Conservation (phyloP, 1,140 invertebrate genomes). For the Zaprionus gabonicus region DNA sequence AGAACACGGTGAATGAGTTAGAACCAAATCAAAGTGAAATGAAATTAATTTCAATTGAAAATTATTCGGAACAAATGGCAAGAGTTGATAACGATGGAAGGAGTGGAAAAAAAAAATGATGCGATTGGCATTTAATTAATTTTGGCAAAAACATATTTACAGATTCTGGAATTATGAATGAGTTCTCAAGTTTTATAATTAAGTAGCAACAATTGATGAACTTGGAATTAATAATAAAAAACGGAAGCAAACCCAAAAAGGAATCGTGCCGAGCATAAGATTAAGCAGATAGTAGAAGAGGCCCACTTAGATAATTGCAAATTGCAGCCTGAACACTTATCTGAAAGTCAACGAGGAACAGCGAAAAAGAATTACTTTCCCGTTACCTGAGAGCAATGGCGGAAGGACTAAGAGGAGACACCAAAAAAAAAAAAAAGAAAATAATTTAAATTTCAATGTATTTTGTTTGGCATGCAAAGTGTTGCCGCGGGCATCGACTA, state of each 20-base stretch:
- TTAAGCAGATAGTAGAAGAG: not conserved
- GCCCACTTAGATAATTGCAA: slow-evolving; percentile 1
- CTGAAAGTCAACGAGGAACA: not conserved
- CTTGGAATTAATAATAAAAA: not conserved
- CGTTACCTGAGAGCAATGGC: slow-evolving; percentile 11
- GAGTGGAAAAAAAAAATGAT: not conserved
- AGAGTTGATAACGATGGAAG: slow-evolving; percentile 23
- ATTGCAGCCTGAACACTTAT: not conserved
- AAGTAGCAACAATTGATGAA: not conserved
- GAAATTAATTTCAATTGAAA: slow-evolving; percentile 55
- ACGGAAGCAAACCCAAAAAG: not conserved
- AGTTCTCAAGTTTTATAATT: not conserved
- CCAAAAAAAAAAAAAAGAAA: slow-evolving; percentile 28
- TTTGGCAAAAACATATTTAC: not conserved
- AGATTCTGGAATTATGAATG: not conserved
- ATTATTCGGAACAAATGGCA: slow-evolving; percentile 49
- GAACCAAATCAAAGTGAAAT: slow-evolving; percentile 58
- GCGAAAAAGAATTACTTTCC: slow-evolving; percentile 27
- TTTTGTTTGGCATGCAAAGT: slow-evolving; percentile 63
- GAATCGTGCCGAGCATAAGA: not conserved
- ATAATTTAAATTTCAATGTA: slow-evolving; percentile 77
- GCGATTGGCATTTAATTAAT: slow-evolving; percentile 1
- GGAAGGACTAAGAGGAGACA: slow-evolving; percentile 4
- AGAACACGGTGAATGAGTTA: not conserved
- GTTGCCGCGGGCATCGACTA: slow-evolving; percentile 56